These are phyloP conservation scores for Troglohyphantes excavatus DNA, from an alignment of 2,888 invertebrate species.

Conservation along the genomic window DNA sequence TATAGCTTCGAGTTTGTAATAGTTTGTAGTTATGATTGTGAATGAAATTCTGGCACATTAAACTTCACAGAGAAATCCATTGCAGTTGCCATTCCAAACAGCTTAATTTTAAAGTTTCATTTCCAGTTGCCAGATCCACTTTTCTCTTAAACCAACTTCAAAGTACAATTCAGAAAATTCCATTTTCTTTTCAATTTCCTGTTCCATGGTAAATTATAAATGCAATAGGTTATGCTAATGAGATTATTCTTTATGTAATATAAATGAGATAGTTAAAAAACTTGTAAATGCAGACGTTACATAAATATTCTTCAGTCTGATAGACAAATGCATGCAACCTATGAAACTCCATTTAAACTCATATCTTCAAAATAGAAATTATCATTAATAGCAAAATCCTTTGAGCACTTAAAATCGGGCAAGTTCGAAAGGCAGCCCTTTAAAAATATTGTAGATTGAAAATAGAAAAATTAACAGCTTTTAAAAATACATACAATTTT, in stretches of 20 bases:
- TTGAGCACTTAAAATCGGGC: not conserved
- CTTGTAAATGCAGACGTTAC: constrained; percentile 9
- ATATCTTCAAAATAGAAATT: not conserved
- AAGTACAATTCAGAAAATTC: no score
- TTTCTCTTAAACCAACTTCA: not conserved
- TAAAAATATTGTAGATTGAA: not conserved
- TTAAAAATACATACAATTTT: not conserved
- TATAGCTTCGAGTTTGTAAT: not conserved
- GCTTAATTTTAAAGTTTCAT: not conserved
- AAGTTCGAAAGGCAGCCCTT: not conserved
- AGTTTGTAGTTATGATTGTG: constrained; percentile 7
- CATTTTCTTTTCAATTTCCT: not conserved
- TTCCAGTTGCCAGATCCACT: not conserved
- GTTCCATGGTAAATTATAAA: not conserved
- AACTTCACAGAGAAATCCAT: not conserved
- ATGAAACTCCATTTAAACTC: not conserved
- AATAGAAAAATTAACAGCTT: not conserved
- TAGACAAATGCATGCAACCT: not conserved
- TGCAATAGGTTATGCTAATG: not conserved
- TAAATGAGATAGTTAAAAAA: constrained; percentile 1
- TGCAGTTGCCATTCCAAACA: not conserved
- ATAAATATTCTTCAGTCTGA: not conserved
- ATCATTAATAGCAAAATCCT: not conserved
- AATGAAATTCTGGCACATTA: constrained; percentile 24
- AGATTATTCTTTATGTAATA: not conserved